These are phyloP conservation scores for Tyrannus savana DNA, from an alignment of 2,113 vertebrate genomes.

Conservation along the genomic window DNA sequence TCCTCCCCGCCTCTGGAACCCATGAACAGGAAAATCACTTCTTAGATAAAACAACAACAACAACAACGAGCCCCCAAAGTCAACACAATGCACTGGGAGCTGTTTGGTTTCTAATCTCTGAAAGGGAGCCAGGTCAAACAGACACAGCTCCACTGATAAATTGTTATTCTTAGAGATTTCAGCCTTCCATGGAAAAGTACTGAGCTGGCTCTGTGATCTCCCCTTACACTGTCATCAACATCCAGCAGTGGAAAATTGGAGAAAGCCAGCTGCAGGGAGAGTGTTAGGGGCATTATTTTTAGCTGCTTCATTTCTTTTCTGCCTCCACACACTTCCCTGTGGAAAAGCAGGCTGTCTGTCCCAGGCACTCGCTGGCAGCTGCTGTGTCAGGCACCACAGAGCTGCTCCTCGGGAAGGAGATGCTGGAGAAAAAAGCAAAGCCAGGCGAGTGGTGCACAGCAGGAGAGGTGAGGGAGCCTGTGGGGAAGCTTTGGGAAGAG, in stretches of 20 bases:
- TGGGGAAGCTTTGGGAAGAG: neutral
- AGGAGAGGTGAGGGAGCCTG: neutral
- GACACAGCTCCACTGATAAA: conserved; percentile 49
- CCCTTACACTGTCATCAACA: conserved; percentile 43
- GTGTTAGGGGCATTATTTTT: conserved; percentile 31
- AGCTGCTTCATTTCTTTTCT: neutral
- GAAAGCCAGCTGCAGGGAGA: conserved; percentile 57
- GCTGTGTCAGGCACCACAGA: neutral
- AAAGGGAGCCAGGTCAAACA: conserved; percentile 66
- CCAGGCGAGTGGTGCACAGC: neutral
- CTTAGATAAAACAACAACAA: neutral
- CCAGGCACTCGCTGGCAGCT: conserved; percentile 4
- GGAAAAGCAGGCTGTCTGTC: conserved; percentile 23
- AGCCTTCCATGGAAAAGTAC: conserved; percentile 72
- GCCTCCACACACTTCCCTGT: neutral
- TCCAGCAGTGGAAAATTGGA: conserved; percentile 64
- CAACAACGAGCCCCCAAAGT: neutral
- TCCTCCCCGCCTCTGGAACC: neutral
- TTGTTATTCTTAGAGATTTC: conserved; percentile 62
- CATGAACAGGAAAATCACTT: conserved; percentile 50
- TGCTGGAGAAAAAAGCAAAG: neutral
- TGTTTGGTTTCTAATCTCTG: conserved; percentile 62
- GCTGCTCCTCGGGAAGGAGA: neutral
- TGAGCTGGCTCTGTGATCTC: conserved; percentile 56
- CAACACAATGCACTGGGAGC: conserved; percentile 38